These are phyloP conservation scores for Manis pentadactyla DNA, from an alignment of 2,797 vertebrate species.

Conservation along the genomic window DNA sequence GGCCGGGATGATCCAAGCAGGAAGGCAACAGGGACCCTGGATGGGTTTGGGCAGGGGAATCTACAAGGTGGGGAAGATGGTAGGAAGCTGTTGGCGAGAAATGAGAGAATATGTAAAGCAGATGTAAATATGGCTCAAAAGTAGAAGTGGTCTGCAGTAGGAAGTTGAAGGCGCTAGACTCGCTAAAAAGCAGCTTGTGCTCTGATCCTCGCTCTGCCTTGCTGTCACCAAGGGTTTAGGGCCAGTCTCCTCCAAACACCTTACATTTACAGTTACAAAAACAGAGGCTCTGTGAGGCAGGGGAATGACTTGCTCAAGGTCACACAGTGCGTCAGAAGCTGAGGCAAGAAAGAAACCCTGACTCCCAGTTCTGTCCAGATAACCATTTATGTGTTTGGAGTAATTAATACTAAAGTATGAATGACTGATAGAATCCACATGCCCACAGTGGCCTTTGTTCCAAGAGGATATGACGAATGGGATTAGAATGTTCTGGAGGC, in stretches of 20 bases:
- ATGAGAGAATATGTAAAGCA: slow-evolving; percentile 53
- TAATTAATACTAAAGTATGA: not conserved
- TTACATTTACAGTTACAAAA: not conserved
- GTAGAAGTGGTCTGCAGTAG: not conserved
- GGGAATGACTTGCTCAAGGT: not conserved
- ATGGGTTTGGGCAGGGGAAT: not conserved
- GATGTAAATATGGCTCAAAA: not conserved
- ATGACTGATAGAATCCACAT: not conserved
- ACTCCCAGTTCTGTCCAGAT: not conserved
- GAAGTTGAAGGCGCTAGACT: not conserved
- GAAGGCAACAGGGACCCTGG: not conserved
- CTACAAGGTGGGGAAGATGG: not conserved
- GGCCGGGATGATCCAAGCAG: not conserved
- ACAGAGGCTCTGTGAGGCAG: not conserved
- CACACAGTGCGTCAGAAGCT: not conserved
- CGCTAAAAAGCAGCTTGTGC: not conserved
- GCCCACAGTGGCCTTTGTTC: not conserved
- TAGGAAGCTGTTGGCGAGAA: not conserved
- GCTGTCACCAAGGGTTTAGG: not conserved
- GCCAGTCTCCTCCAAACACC: not conserved
- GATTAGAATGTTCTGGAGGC: not conserved
- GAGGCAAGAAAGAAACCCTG: not conserved
- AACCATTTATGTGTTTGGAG: not conserved
- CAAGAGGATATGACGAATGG: not conserved
- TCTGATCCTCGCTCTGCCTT: not conserved